Percentiles rank a stretch among this genome's conserved stretches.
phyloP scores from a whole-genome alignment of 2,888 invertebrate genomes.

The Panopea generosa region DNA sequence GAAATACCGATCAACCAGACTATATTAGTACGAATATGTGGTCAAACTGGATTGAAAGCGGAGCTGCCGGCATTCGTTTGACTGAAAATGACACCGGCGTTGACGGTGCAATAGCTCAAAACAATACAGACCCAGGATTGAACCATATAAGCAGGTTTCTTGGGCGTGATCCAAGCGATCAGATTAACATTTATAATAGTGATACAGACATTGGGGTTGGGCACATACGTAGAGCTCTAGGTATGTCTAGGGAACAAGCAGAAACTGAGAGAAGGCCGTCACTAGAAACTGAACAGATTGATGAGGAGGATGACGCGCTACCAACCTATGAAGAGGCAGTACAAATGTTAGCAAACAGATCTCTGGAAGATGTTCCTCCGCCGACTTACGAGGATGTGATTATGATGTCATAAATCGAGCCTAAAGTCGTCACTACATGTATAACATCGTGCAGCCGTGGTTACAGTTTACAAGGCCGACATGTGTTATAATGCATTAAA shows the following conservation, averaged over 20 bases:
- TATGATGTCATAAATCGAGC: no score
- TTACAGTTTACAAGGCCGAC: no score
- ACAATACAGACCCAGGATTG: constrained; percentile 19
- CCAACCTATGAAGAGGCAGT: constrained; percentile 32
- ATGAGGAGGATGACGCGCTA: background rate
- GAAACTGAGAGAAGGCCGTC: background rate
- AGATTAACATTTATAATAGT: constrained; percentile 15
- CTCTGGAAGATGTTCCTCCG: constrained; percentile 6
- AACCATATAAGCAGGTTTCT: constrained; percentile 30
- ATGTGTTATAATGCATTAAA: no score
- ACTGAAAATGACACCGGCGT: no score
- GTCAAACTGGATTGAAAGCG: no score
- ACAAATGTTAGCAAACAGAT: constrained; percentile 17
- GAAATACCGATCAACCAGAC: no score
- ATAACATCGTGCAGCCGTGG: no score
- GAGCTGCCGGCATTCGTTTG: no score
- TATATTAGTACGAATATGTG: no score
- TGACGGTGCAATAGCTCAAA: no score
- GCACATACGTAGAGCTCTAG: constrained; percentile 30
- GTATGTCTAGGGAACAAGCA: constrained; percentile 6
- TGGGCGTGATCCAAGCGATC: constrained; percentile 21
- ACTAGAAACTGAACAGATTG: no score
- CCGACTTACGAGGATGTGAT: constrained; percentile 87
- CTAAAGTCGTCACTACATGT: no score
- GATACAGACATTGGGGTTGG: constrained; percentile 24